Evolutionary conservation across 2,888 invertebrate species (phyloP), one percentile per base, ranked within the genome.

Genomic region (Microplitis manilae): DNA sequence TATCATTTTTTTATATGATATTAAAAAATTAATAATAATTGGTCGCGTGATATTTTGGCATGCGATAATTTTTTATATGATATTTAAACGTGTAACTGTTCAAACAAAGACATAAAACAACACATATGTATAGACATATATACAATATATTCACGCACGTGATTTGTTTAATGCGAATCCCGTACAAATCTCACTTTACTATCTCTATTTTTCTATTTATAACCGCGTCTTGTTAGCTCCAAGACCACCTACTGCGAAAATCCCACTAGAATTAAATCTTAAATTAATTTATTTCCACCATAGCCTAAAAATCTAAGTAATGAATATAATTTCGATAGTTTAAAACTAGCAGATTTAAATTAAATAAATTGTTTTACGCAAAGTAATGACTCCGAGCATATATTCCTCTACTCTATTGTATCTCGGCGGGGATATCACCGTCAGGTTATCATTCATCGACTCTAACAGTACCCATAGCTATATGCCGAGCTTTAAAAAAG

Each of bases 401-500:
- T 64, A 77, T 74, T 77, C 73, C 70, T 68, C 40, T 68, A 30
- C 30, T 30, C 39, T 62, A 59, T 62, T 65, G 65, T 87, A 86
- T 87, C 86, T 85, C 85, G 84, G 78, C 79, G 77, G 75, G 84
- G 83, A 84, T 86, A 86, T 86, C 86, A 84, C 85, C 85, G 87
- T 86, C 64, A 83, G 85, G 85, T 88, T 88, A 88, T 88, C 88
- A 86, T 87, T 87, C 86, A 88, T 88, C 88, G 85, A 78, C 76
- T 80, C 78, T 82, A 82, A 82, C 82, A 82, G 82, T 82, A 84
- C 73, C 79, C 84, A 83, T 81, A 76, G 71, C 50, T 68, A 74
- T 68, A 74, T 59, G 68, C 41, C 60, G 59, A 30, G 40, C 50
- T 68, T 61, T 38, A 68, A 17, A 59, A 2, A 20, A 39, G 62